Conservation (phyloP, 1,140 invertebrate genomes). For the Dendroctonus valens region DNA sequence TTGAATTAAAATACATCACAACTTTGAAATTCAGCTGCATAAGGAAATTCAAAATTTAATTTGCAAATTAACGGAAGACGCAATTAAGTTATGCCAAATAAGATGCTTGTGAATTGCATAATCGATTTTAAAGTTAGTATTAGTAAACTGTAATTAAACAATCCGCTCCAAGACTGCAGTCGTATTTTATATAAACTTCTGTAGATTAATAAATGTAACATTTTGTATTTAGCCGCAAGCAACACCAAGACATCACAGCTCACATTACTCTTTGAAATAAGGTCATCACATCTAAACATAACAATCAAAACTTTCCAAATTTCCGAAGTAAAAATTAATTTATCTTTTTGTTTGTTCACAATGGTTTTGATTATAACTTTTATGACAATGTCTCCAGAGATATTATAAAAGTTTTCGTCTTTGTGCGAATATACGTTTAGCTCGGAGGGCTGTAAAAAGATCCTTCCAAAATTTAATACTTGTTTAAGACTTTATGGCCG, state of each 20-base stretch:
- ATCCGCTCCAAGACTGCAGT: no score
- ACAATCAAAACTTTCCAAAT: slow-evolving; percentile 25
- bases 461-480: slow-evolving; percentile 17
- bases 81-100: no score
- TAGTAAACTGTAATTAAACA: no score
- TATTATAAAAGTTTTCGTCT: slow-evolving; percentile 25
- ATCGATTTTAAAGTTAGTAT: no score
- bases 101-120: no score
- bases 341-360: slow-evolving; percentile 24
- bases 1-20: no score
- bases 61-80: no score
- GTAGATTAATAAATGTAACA: no score
- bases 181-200: no score
- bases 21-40: no score
- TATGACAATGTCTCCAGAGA: slow-evolving; percentile 20
- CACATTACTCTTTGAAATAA: background rate
- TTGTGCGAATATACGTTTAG: slow-evolving; percentile 12
- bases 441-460: slow-evolving; percentile 9
- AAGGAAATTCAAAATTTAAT: no score
- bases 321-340: slow-evolving; percentile 23
- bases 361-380: slow-evolving; percentile 25
- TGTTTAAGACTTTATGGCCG: slow-evolving; percentile 14
- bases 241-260: background rate
- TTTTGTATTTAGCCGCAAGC: no score
- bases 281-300: slow-evolving; percentile 6